Conservation (phyloP, 1,140 invertebrate genomes). For the Nylanderia fulva region DNA sequence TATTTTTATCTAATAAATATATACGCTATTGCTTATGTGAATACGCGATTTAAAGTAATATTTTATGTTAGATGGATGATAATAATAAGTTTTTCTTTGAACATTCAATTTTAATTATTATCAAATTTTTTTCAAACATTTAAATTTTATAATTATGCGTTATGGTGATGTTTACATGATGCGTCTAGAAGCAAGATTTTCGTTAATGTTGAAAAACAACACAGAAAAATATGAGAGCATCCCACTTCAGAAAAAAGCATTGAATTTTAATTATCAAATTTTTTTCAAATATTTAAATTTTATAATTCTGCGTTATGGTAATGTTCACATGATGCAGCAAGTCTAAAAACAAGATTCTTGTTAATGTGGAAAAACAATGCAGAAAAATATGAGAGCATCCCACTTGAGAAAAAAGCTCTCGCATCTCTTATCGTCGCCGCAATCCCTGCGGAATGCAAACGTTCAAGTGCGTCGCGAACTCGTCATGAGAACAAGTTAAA, state of each 20-base stretch:
- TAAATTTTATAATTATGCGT: not conserved
- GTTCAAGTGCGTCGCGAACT: not conserved
- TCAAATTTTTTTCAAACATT: slow-evolving; percentile 4
- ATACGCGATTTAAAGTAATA: not conserved
- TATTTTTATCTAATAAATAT: not conserved
- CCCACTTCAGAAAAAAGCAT: not conserved
- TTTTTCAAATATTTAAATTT: not conserved
- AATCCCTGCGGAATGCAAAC: not conserved
- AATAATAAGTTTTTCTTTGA: not conserved
- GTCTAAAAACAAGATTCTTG: not conserved
- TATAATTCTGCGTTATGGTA: not conserved
- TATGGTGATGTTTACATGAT: not conserved
- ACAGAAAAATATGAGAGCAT: not conserved
- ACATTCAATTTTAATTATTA: not conserved
- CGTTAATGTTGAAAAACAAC: not conserved
- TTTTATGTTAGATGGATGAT: not conserved
- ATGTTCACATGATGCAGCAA: not conserved
- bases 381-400: not conserved
- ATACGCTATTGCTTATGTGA: not conserved
- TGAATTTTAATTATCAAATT: not conserved
- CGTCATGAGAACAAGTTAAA: slow-evolving; percentile 33
- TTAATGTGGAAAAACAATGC: not conserved
- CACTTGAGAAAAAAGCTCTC: not conserved
- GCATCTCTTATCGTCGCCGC: not conserved
- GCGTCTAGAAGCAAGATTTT: not conserved